Base-by-base conservation (phyloP, 92 coral and sea anemone genomes). In the Zoanthus solanderi region DNA sequence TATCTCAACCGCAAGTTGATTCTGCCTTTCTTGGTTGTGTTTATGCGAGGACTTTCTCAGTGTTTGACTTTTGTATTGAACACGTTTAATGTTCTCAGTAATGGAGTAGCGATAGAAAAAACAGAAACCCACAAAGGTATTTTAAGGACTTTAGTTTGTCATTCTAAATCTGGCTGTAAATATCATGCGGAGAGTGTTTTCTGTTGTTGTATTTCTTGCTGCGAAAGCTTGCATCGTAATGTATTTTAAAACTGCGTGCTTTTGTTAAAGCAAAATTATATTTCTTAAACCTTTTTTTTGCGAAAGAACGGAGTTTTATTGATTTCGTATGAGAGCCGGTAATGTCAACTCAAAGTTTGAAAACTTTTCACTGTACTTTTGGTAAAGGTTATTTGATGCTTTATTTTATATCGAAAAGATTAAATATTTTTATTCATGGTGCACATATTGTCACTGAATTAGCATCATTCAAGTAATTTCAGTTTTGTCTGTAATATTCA, bases 81-180 rank as follows among this genome's bases (percentile, higher is more conserved):
- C 75, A 46, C 46, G 10, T 37, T 15, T 9, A 50, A 81, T 28
- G 7, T 42, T 14, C 58, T 65, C 67, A 11, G 71, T 3, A 32
- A 2, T 14, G 31, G 60, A 54, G 53, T 5, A 65, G 14, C 60
- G 23, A n/a, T 7, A 81, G 48, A 81, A 23, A 81, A 46, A 44
- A 23, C 57, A 42, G 42, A 79, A 79, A 44, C 23, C 50, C 9
- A 11, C 23, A 1, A 81, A 81, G 85, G 85, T 81, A 81, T 47
- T 32, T 47, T 66, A 60, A 61, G 18, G 18, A 9, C 14, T 61
- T 60, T 16, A 13, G 23, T 63, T 30, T 50, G 5, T 52, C 0
- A 16, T n/a, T 63, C 69, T 1, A 0, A 17, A 2, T 63, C 29
- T n/a, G 7, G 31, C 29, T 63, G 29, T n/a, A 28, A 18, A 18